A percentile compares a stretch with the other conserved stretches of the same genome.
Conservation (phyloP, 2,888 invertebrate genomes). For the Hypsopygia costalis region DNA sequence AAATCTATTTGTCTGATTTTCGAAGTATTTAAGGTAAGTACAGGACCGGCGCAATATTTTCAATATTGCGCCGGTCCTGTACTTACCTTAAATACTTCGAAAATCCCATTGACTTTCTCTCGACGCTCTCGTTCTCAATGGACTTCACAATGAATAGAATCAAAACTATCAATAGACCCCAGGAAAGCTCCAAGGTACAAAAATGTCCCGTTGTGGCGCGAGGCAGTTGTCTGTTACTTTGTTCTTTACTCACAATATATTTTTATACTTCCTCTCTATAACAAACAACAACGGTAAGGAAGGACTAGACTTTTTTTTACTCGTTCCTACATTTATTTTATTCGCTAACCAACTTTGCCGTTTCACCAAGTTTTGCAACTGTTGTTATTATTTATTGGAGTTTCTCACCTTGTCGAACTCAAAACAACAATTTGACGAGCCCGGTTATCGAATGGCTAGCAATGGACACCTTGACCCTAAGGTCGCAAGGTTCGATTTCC, state of each 20-base stretch:
- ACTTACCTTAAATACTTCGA: slow-evolving; percentile 35
- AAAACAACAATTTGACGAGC: too few species aligned
- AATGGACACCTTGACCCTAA: too few species aligned
- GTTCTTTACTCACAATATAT: slow-evolving; percentile 2
- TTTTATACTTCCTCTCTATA: slow-evolving; percentile 6
- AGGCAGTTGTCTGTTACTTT: not conserved
- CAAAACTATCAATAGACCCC: slow-evolving; percentile 17
- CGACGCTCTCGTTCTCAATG: slow-evolving; percentile 39
- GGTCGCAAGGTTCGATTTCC: too few species aligned
- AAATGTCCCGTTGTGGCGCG: slow-evolving; percentile 1
- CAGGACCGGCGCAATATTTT: too few species aligned
- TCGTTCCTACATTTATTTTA: too few species aligned
- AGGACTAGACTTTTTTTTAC: slow-evolving; percentile 2
- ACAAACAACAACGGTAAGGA: not conserved
- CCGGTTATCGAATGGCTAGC: too few species aligned
- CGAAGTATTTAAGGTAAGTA: too few species aligned
- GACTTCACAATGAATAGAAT: slow-evolving; percentile 32
- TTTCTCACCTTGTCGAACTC: not conserved
- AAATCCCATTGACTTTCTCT: slow-evolving; percentile 44
- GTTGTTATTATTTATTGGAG: not conserved
- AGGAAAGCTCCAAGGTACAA: not conserved
- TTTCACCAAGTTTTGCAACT: slow-evolving; percentile 1
- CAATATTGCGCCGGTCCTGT: too few species aligned
- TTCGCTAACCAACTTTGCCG: not conserved
- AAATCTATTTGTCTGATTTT: too few species aligned